Conservation (phyloP, 2,113 vertebrate species). For the Gallinago undulata region DNA sequence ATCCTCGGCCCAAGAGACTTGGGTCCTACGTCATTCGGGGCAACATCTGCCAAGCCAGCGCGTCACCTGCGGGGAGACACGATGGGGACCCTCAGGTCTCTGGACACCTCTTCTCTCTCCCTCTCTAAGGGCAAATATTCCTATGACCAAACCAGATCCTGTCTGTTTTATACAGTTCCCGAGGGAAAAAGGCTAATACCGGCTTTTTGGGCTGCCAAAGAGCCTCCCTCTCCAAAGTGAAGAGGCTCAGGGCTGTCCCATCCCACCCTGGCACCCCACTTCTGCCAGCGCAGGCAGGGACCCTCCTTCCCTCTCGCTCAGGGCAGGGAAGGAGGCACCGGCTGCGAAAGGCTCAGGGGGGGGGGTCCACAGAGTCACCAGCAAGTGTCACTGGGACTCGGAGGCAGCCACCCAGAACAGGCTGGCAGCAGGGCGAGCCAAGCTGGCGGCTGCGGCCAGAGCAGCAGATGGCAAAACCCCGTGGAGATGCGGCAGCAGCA, state of each 20-base stretch:
- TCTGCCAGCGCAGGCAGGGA: background rate
- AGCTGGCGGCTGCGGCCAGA: background rate
- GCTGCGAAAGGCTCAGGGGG: background rate
- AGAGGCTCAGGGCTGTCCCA: background rate
- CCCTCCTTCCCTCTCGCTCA: background rate
- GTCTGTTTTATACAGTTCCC: background rate
- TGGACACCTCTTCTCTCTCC: background rate
- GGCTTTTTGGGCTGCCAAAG: background rate
- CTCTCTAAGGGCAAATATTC: background rate
- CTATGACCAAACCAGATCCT: background rate
- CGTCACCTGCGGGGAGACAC: background rate
- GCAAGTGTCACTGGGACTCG: background rate
- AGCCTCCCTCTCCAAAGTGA: background rate
- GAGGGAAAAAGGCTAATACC: background rate
- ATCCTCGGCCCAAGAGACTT: conserved; percentile 53
- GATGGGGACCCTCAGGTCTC: background rate
- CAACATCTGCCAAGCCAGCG: background rate
- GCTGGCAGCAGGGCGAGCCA: background rate
- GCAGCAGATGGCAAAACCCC: background rate
- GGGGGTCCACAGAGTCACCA: background rate
- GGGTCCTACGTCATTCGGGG: background rate
- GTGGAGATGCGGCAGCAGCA: background rate
- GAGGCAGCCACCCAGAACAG: background rate
- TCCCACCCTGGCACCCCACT: background rate
- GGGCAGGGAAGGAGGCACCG: too few relatives aligned